Evolutionary conservation across 2,113 vertebrate genomes (phyloP), one percentile per base, ranked within the genome.

Genomic region (Petroica traversi): DNA sequence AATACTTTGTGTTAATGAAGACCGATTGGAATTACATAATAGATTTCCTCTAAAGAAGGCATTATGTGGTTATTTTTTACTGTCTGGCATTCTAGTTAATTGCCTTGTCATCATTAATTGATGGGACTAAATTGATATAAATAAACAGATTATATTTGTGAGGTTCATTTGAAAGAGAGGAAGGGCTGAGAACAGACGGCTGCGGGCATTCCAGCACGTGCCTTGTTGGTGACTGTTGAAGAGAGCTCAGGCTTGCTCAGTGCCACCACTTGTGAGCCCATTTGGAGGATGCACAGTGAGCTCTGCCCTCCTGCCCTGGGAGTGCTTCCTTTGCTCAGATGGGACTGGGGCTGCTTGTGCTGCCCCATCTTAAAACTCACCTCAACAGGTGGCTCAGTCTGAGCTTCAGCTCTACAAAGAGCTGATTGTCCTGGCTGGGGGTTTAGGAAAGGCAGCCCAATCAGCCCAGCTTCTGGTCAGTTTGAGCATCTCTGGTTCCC

Each of bases 21-120:
- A 93, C 95, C 66, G 80, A 96, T 94, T 90, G 83, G 95, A 89
- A 94, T 97, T 90, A 77, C 87, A 87, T 64, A 93, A 96, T 92
- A 95, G 95, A 95, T 97, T 97, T 97, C 91, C 95, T 85, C 94
- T 95, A 24, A 92, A 96, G 89, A 87, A 94, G 86, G 93, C 92
- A 92, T 93, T 91, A 95, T 92, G 90, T 87, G 92, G 93, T 95
- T 95, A 86, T 89, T 96, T 96, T 95, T 95, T 92, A 93, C 89
- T 95, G 88, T 88, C 96, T 96, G 91, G 85, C 90, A 92, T 97
- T 94, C 89, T 89, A 93, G 94, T 96, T 97, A 97, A 97, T 97
- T 96, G 97, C 96, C 89, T 95, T 97, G 94, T 95, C 93, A 59
- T 97, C 96, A 91, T 96, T 97, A 96, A 96, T 95, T 95, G 97